Conservation (phyloP, 2,888 invertebrate species). For the Diadegma fenestrale region DNA sequence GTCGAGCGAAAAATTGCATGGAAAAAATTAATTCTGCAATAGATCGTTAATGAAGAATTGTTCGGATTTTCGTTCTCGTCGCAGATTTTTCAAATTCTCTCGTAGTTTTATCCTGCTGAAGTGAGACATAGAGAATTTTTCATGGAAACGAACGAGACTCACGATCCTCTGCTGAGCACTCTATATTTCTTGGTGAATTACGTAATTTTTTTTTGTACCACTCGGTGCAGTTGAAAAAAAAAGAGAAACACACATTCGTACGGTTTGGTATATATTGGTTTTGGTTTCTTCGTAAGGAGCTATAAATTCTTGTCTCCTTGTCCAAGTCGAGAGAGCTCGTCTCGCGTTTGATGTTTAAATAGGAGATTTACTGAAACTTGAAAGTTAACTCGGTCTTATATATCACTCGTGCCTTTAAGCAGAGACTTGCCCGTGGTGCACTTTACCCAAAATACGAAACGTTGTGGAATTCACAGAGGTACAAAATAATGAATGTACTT, state of each 20-base stretch:
- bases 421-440: not conserved
- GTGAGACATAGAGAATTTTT: not conserved
- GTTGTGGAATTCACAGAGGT: not conserved
- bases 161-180: slow-evolving; percentile 6
- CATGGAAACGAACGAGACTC: not conserved
- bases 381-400: slow-evolving; percentile 28
- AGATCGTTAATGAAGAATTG: not conserved
- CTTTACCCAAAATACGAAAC: slow-evolving; percentile 37
- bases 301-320: slow-evolving; percentile 60
- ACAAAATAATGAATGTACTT: not conserved
- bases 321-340: slow-evolving; percentile 35
- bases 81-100: not conserved
- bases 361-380: slow-evolving; percentile 58
- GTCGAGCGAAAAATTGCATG: not conserved
- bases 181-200: slow-evolving; percentile 26
- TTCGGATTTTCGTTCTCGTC: not conserved
- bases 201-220: slow-evolving; percentile 19
- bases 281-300: slow-evolving; percentile 55
- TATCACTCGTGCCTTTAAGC: slow-evolving; percentile 26
- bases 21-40: not conserved
- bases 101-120: not conserved
- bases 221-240: slow-evolving; percentile 26
- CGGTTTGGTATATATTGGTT: slow-evolving; percentile 24
- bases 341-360: slow-evolving; percentile 62
- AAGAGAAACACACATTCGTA: slow-evolving; percentile 40